Evolutionary conservation across 2,888 invertebrate genomes (phyloP), one percentile per base, ranked within the genome.

Genomic region (Eupithecia subumbrata): DNA sequence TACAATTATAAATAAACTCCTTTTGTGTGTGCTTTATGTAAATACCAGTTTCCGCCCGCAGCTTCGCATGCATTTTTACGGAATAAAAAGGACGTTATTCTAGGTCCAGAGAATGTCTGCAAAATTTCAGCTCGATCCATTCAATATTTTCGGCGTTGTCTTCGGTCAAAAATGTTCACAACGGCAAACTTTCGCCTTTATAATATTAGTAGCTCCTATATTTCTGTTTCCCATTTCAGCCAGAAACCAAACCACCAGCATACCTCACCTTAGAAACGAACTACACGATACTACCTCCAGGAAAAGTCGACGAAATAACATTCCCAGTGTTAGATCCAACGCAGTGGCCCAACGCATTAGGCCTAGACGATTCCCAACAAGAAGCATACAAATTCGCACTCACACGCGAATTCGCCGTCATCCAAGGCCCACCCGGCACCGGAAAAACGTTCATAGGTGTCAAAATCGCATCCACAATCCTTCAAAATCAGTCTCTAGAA

Each of bases 361-460:
- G 90, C 52, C 90, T 98, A 4, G 97, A 98, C 87, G 86, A 91
- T 9, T 96, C 96, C 0, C 98, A 98, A 90, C 89, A 95, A 77
- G 86, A 89, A 56, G 98, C 98, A 0, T 96, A 96, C 83, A 94
- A 95, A 81, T 95, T 96, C 48, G 97, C 97, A 0, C 84, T 98
- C 3, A 96, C 96, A 0, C 94, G 95, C 84, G 97, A 98, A 89
- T 96, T 98, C 80, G 96, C 96, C 0, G 95, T 98, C 0, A 97
- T 98, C 78, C 98, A 98, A 93, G 98, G 98, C 0, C 98, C 98
- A 0, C 98, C 98, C 0, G 98, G 98, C 3, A 98, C 98, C 0
- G 98, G 98, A 0, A 98, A 98, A 94, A 98, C 98, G 0, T 97
- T 95, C 87, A 89, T 98, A 77, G 98, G 98, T 0, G 91, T 97